Conservation (phyloP, 2,797 vertebrate genomes). For the Pseudochirops corinnae region DNA sequence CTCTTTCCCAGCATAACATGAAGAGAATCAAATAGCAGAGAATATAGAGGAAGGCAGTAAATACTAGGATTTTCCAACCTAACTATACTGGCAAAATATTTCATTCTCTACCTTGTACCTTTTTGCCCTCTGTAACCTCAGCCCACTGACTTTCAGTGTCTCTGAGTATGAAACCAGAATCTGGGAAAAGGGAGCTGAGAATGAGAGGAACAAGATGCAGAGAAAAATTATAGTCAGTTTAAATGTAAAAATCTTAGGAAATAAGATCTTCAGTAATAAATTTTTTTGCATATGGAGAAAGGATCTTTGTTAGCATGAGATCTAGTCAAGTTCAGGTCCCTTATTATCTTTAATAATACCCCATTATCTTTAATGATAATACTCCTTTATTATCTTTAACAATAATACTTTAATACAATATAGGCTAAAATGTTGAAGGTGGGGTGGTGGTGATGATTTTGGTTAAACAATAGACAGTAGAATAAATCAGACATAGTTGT, state of each 20-base stretch:
- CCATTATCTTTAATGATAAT: neutral
- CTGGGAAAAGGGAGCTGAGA: neutral
- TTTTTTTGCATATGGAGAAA: neutral
- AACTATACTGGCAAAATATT: neutral
- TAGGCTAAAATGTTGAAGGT: neutral
- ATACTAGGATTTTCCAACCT: neutral
- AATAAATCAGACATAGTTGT: neutral
- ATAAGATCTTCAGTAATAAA: neutral
- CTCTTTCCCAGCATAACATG: slow-evolving; percentile 7
- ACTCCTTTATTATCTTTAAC: neutral
- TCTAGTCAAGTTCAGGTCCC: neutral
- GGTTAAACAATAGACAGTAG: neutral
- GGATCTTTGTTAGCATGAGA: neutral
- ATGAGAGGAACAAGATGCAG: neutral
- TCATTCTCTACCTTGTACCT: neutral
- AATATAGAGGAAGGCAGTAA: slow-evolving; percentile 32
- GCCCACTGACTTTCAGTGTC: neutral
- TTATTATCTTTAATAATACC: neutral
- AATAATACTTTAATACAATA: neutral
- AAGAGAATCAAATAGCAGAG: slow-evolving; percentile 16
- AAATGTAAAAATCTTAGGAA: neutral
- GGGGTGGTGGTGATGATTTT: neutral
- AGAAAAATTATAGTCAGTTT: neutral
- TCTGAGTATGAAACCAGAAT: neutral
- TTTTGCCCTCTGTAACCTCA: neutral